Evolutionary conservation across 2,797 vertebrate genomes (phyloP), one percentile per base, ranked within the genome.

Genomic region (Channallabes apus): DNA sequence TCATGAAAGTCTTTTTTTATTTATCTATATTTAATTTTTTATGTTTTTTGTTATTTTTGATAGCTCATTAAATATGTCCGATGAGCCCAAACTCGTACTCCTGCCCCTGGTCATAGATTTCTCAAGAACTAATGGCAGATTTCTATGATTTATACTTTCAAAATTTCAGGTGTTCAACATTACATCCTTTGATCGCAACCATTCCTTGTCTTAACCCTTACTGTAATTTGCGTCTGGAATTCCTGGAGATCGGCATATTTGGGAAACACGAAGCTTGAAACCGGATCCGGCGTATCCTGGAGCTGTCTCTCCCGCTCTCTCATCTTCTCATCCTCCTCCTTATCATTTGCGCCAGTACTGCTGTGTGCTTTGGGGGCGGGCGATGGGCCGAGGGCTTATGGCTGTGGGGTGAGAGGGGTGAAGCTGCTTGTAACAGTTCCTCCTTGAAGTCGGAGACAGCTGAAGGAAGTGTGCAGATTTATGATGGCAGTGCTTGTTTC

Each of bases 381-480:
- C 20, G 71, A 71, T 82, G 22, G 82, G 4, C 27, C n/a, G 69
- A 80, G 85, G 83, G 64, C 88, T 87, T 86, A 87, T 82, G 86
- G 88, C 90, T 83, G 62, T 81, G 91, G 88, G 93, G 91, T 91
- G 93, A 93, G 87, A 92, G 88, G 89, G 91, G 93, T 94, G 93
- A 94, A 94, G 91, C 89, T 89, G 93, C 94, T 93, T 94, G 93
- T 89, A 92, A 94, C 93, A 93, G 92, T 91, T 94, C 91, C 92
- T 83, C 94, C 93, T 95, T 95, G 92, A 95, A 94, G 94, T 93
- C 80, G 88, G 85, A 95, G 94, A 95, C 94, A 94, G 93, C 90
- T 90, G 91, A 94, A 94, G 94, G 94, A 95, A 96, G 94, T 91
- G 93, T 93, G 86, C 91, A 94, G 93, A 96, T 95, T 95, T 95